Conservation (phyloP, 2,797 vertebrate genomes). For the Muscicapa striata region DNA sequence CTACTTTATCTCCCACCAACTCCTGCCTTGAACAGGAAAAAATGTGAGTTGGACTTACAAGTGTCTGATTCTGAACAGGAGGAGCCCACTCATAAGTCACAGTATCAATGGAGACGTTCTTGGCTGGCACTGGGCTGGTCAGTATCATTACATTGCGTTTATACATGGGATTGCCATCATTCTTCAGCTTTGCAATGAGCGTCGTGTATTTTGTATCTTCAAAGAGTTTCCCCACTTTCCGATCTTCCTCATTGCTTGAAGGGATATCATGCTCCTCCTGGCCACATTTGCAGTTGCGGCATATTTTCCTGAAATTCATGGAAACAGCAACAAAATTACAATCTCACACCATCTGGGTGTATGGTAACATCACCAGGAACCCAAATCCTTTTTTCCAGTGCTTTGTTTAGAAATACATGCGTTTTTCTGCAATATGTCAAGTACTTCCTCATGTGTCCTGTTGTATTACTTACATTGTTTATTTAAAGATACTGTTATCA, state of each 20-base stretch:
- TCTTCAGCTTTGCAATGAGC: slow-evolving; percentile 95
- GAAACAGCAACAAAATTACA: background rate
- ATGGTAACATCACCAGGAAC: background rate
- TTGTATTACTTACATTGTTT: background rate
- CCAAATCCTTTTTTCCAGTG: background rate
- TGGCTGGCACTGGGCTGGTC: slow-evolving; percentile 79
- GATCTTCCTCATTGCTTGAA: slow-evolving; percentile 88
- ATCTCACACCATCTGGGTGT: background rate
- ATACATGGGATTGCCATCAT: slow-evolving; percentile 87
- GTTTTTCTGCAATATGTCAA: background rate
- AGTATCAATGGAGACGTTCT: slow-evolving; percentile 84
- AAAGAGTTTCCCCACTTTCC: slow-evolving; percentile 95
- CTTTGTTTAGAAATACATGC: background rate
- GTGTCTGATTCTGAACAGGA: slow-evolving; percentile 88
- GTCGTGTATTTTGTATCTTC: slow-evolving; percentile 96
- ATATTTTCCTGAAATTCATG: slow-evolving; percentile 88
- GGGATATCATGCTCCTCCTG: slow-evolving; percentile 92
- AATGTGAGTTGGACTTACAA: slow-evolving; percentile 78
- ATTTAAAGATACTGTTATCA: background rate
- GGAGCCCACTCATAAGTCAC: slow-evolving; percentile 97
- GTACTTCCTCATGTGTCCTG: background rate
- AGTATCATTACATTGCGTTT: slow-evolving; percentile 88
- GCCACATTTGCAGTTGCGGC: slow-evolving; percentile 96
- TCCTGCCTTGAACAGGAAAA: background rate
- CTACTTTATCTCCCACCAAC: background rate